Evolutionary conservation across 2,113 vertebrate species (phyloP).

Genomic region (Picathartes gymnocephalus): DNA sequence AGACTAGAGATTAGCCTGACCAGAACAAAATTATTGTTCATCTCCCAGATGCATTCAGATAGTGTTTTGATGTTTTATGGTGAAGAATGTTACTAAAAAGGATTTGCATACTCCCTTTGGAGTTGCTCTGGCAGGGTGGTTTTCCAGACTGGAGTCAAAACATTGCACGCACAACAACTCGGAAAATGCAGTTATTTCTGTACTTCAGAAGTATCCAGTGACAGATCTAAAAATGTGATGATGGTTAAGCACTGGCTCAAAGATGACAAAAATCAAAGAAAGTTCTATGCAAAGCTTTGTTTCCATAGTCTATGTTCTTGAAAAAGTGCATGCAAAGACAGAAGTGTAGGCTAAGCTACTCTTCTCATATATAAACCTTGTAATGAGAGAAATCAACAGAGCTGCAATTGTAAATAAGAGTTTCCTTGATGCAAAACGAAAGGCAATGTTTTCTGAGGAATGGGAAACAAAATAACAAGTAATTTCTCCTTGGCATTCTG

Average conservation of each 20-base stretch:
- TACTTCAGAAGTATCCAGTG: constrained; percentile 40
- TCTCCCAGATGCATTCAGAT: constrained; percentile 23
- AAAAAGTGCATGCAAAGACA: neutral
- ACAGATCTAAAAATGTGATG: constrained; percentile 34
- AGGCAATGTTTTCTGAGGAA: neutral
- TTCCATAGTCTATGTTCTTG: constrained; percentile 1
- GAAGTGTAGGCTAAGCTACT: constrained; percentile 7
- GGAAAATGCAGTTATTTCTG: neutral
- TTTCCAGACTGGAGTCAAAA: constrained; percentile 25
- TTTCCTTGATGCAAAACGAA: neutral
- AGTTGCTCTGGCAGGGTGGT: constrained; percentile 26
- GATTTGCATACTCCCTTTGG: constrained; percentile 40
- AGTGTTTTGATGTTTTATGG: constrained; percentile 31
- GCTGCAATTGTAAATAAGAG: neutral
- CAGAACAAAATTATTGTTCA: constrained; percentile 11
- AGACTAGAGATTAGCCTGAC: constrained; percentile 12
- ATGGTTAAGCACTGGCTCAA: constrained; percentile 31
- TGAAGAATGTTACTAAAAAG: constrained; percentile 14
- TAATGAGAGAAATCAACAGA: neutral
- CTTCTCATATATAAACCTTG: neutral
- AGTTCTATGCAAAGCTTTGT: constrained; percentile 17
- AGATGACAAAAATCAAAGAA: constrained; percentile 40
- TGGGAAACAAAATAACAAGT: neutral
- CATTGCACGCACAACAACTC: neutral
- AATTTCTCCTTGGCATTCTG: neutral